Evolutionary conservation across 1,140 invertebrate genomes (phyloP).

Genomic region (Protaetia brevitarsis): DNA sequence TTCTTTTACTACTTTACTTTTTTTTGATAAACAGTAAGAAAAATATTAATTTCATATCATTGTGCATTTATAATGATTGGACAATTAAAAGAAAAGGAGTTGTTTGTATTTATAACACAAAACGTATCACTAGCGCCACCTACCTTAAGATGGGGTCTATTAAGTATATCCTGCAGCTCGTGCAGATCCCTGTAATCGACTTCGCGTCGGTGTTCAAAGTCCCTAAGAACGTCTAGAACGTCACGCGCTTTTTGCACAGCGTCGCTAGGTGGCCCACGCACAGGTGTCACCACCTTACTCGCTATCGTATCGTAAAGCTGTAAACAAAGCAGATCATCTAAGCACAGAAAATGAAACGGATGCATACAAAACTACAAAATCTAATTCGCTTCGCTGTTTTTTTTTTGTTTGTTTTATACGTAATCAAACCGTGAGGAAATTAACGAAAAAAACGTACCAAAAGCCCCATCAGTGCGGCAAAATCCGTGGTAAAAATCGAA

Average conservation of each 20-base stretch:
- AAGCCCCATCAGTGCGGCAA: constrained; percentile 26
- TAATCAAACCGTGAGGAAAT: background rate
- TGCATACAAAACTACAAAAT: too few relatives aligned
- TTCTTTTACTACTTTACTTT: too few relatives aligned
- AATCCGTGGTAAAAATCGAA: constrained; percentile 24
- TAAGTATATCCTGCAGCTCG: constrained; percentile 77
- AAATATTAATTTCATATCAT: too few relatives aligned
- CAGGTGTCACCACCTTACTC: constrained; percentile 69
- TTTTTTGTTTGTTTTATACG: too few relatives aligned
- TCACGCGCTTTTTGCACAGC: constrained; percentile 74
- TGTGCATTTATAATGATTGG: too few relatives aligned
- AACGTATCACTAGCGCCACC: background rate
- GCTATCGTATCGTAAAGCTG: constrained; percentile 85
- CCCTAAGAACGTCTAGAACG: constrained; percentile 65
- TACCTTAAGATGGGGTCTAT: constrained; percentile 83
- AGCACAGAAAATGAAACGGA: background rate
- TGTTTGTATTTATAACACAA: background rate
- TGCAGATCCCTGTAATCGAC: constrained; percentile 59
- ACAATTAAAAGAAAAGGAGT: background rate
- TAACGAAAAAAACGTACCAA: constrained; percentile 25
- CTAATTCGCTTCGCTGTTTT: too few relatives aligned
- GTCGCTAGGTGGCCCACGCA: constrained; percentile 73
- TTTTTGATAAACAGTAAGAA: too few relatives aligned
- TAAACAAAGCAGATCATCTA: background rate
- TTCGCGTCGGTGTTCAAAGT: constrained; percentile 54